Conservation (phyloP, 2,797 vertebrate genomes). For the Onychomys leucogaster region DNA sequence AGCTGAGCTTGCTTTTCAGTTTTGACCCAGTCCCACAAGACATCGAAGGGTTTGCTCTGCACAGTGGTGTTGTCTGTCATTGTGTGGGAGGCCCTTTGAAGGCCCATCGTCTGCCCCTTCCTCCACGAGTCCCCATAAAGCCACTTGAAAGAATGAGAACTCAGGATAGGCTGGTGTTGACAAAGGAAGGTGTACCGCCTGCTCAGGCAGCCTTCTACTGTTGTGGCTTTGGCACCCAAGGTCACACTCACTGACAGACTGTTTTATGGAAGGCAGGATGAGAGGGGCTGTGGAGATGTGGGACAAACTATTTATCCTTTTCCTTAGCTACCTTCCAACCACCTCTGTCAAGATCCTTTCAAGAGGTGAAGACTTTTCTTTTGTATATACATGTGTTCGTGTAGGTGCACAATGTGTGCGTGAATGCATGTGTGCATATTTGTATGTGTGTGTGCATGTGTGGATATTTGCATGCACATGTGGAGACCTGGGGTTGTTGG, state of each 20-base stretch:
- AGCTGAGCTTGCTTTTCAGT: conserved; percentile 56
- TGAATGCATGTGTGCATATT: background rate
- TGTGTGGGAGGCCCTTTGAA: background rate
- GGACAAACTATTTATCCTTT: background rate
- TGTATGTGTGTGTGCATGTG: background rate
- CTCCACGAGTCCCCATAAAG: background rate
- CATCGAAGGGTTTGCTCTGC: background rate
- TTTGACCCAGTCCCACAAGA: background rate
- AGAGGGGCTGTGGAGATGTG: background rate
- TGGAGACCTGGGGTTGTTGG: background rate
- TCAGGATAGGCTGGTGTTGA: background rate
- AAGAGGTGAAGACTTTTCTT: background rate
- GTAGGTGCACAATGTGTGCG: background rate
- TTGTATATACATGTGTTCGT: background rate
- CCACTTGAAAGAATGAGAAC: background rate
- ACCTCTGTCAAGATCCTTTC: background rate
- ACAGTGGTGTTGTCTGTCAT: conserved; percentile 18
- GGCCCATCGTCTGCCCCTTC: background rate
- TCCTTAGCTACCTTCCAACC: background rate
- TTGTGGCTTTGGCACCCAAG: background rate
- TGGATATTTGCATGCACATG: background rate
- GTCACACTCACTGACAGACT: background rate
- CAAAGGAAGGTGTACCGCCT: background rate
- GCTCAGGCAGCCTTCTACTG: background rate
- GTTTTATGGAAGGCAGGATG: background rate